Percentiles rank a stretch among this genome's conserved stretches.
Conservation (phyloP, 2,797 vertebrate genomes). For the Neosalanx taihuensis region DNA sequence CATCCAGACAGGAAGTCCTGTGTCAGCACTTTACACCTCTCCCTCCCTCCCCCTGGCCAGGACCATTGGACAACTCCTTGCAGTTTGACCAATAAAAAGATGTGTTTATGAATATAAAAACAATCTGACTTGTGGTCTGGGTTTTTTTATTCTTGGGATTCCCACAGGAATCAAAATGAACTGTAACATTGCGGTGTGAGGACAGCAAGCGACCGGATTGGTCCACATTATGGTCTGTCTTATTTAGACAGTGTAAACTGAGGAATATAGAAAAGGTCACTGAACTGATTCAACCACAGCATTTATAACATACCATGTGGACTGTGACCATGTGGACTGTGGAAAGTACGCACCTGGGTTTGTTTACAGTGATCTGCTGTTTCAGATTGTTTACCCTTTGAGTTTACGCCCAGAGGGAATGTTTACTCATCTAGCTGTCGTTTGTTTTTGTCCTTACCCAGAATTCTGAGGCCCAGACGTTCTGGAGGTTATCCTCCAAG, state of each 20-base stretch:
- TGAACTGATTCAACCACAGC: neutral
- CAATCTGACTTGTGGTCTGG: conserved; percentile 23
- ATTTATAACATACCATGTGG: too few relatives aligned
- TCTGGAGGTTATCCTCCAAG: conserved; percentile 14
- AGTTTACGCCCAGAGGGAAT: neutral
- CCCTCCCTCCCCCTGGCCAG: conserved; percentile 37
- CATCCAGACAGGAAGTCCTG: conserved; percentile 65
- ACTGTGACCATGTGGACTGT: neutral
- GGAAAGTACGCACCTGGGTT: neutral
- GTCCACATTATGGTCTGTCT: conserved; percentile 18
- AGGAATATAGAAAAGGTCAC: conserved; percentile 36
- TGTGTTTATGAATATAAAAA: conserved; percentile 47
- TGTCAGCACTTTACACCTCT: conserved; percentile 62
- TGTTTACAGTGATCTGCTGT: neutral
- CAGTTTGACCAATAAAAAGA: conserved; percentile 31
- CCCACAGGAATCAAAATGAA: conserved; percentile 17
- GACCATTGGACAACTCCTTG: conserved; percentile 52
- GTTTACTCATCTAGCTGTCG: neutral
- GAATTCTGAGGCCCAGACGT: neutral
- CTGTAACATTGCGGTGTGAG: conserved; percentile 37
- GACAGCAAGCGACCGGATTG: conserved; percentile 30
- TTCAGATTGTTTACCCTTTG: neutral
- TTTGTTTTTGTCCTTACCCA: neutral
- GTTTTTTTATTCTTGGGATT: conserved; percentile 31
- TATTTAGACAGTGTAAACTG: conserved; percentile 20